Evolutionary conservation across 2,113 vertebrate species (phyloP), one percentile per base, ranked within the genome.

Genomic region (Archocentrus centrarchus): DNA sequence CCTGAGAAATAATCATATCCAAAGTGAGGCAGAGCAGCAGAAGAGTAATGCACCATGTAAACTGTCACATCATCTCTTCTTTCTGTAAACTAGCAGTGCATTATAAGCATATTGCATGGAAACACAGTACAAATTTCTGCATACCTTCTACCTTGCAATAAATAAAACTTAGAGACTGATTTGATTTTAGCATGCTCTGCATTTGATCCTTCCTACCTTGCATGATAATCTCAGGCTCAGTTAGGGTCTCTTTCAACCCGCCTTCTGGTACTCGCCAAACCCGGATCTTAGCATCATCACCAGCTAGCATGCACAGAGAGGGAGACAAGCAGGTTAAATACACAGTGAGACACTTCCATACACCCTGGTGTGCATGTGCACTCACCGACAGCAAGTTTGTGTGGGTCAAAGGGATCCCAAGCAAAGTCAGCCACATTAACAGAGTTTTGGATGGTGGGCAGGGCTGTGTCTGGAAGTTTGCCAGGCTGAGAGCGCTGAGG

Each of bases 281-380:
- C 3, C 97, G 96, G 91, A 99, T 98, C 93, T 96, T 97, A 83
- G 97, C 97, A 0, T 99, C 98, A 41, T 99, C 98, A 0, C 97
- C 97, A 4, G 97, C 98, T 99, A 22, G 60, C 11, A 60, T 1
- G 3, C 6, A 63, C 24, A 85, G 18, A 86, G 7, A 83, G 20
- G 2, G 50, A 83, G 13, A 60, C 6, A 70, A 0, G 1, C 11
- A 24, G 15, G 47, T 77, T 7, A 81, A 58, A 75, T 35, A 41
- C 20, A 24, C 15, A 39, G 20, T n/a, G 44, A 55, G 17, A 22
- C 9, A 47, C 27, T 66, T 20, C 22, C 14, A 20, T 9, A 35
- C 2, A 14, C 11, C 44, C 44, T 53, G 13, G 27, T 55, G 68
- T 5, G 27, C 47, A 2, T 55, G 30, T 22, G 63, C 1, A 81